These are phyloP conservation scores for Zaprionus lachaisei DNA, from an alignment of 1,140 invertebrate genomes.

Conservation along the genomic window DNA sequence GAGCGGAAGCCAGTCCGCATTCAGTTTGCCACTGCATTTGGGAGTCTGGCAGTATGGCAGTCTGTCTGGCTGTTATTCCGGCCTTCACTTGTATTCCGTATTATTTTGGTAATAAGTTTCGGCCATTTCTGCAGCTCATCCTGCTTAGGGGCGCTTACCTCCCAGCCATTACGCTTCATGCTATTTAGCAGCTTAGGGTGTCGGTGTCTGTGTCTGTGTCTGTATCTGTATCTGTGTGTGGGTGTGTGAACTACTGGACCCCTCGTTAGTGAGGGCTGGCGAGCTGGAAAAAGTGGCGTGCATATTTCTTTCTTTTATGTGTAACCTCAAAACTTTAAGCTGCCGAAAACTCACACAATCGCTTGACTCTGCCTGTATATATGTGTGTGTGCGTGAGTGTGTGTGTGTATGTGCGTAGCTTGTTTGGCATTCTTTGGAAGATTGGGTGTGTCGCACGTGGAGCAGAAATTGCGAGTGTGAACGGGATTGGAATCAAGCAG, in stretches of 20 bases:
- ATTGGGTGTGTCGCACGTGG: conserved; percentile 41
- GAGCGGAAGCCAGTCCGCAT: neutral
- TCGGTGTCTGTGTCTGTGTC: conserved; percentile 18
- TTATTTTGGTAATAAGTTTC: conserved; percentile 81
- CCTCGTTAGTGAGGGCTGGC: conserved; percentile 49
- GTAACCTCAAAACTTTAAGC: conserved; percentile 78
- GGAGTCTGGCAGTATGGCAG: no score
- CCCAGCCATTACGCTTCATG: conserved; percentile 67
- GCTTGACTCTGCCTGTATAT: conserved; percentile 40
- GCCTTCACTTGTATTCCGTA: conserved; percentile 27
- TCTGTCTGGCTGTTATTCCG: neutral
- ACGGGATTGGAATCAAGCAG: neutral
- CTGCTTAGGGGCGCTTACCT: conserved; percentile 78
- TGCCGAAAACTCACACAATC: conserved; percentile 51
- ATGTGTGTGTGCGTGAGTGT: conserved; percentile 27
- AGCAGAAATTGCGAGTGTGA: neutral
- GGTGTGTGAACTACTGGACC: neutral
- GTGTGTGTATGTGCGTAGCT: conserved; percentile 12
- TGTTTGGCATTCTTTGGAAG: conserved; percentile 18
- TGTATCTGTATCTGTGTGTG: neutral
- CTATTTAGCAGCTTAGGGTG: conserved; percentile 76
- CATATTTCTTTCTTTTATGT: conserved; percentile 71
- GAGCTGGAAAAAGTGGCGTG: conserved; percentile 43
- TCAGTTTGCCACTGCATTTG: neutral
- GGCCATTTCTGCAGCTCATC: conserved; percentile 74